Base-by-base conservation (phyloP, 2,888 invertebrate species). In the Melanotus villosus region DNA sequence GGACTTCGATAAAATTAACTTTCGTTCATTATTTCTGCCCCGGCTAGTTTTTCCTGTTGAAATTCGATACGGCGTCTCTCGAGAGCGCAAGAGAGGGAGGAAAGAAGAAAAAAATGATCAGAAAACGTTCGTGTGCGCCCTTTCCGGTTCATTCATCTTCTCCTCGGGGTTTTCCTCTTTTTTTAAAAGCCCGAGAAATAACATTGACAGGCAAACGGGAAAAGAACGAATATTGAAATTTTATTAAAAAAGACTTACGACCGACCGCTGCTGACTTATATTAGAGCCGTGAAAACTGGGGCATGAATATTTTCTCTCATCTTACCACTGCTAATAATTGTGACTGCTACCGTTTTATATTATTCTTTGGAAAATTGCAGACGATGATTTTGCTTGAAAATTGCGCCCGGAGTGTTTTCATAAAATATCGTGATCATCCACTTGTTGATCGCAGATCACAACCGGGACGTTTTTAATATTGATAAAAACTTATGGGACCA, bases 201-300 rank as follows among this genome's bases (percentile, higher is more conserved):
- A 32, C 59, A 45, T 59, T 45, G 59, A 59, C 45, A 45, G 30
- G 59, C n/a, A n/a, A 59, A 59, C 32, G 45, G 32, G 26, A 50
- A n/a, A n/a, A n/a, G n/a, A n/a, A n/a, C n/a, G 32, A 47, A 36
- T 50, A 60, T 60, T 47, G 60, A 60, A 47, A 36, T 60, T 60
- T 60, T 60, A 60, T 60, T 50, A 57, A 57, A 57, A 57, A 41
- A n/a, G 47, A 47, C 47, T 47, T 47, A 32, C 26, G 30, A 52
- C 12, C 52, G 32, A 18, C 5, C 26, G 16, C 14, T n/a, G 52
- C 18, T 16, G 59, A 45, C 45, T 45, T 45, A 43, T 59, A 59
- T 45, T 45, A 26, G 32, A n/a, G n/a, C n/a, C n/a, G n/a, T n/a
- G n/a, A n/a, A n/a, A n/a, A 56, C n/a, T 19, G 4, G 36, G 21